phyloP scores from a whole-genome alignment of 2,797 vertebrate species.

The Eutrigla gurnardus region DNA sequence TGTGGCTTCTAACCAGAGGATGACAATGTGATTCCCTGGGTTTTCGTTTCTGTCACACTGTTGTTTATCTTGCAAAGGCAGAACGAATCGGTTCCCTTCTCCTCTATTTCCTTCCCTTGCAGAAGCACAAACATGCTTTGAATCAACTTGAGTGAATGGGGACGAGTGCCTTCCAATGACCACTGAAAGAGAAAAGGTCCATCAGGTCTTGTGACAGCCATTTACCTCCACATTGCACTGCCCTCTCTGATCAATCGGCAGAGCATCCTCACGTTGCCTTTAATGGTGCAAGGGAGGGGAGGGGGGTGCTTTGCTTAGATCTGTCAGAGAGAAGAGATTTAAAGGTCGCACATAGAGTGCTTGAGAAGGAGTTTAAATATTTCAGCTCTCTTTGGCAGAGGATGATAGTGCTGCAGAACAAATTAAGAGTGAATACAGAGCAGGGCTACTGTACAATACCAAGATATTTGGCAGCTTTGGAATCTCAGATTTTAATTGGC shows the following conservation, averaged over 20 bases:
- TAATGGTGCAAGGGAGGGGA: conserved; percentile 62
- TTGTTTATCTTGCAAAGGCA: conserved; percentile 41
- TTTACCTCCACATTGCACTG: conserved; percentile 66
- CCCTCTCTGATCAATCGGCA: conserved; percentile 72
- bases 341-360: conserved; percentile 65
- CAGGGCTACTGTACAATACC: conserved; percentile 32
- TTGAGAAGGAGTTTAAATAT: conserved; percentile 64
- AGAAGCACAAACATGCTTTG: conserved; percentile 59
- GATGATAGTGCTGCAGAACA: conserved; percentile 60
- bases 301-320: conserved; percentile 59
- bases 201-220: conserved; percentile 71
- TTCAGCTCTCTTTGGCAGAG: conserved; percentile 57
- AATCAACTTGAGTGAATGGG: conserved; percentile 68
- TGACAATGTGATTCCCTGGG: conserved; percentile 29
- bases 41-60: conserved; percentile 18
- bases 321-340: conserved; percentile 62
- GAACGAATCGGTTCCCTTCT: conserved; percentile 45
- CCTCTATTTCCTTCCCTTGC: conserved; percentile 45
- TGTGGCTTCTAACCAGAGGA: background rate
- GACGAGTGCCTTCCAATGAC: conserved; percentile 55
- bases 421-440: conserved; percentile 59
- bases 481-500: conserved; percentile 62
- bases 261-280: conserved; percentile 77
- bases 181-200: conserved; percentile 68
- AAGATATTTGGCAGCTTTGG: conserved; percentile 57